Evolutionary conservation across 2,888 invertebrate genomes (phyloP).

Genomic region (Plagiodera versicolora): DNA sequence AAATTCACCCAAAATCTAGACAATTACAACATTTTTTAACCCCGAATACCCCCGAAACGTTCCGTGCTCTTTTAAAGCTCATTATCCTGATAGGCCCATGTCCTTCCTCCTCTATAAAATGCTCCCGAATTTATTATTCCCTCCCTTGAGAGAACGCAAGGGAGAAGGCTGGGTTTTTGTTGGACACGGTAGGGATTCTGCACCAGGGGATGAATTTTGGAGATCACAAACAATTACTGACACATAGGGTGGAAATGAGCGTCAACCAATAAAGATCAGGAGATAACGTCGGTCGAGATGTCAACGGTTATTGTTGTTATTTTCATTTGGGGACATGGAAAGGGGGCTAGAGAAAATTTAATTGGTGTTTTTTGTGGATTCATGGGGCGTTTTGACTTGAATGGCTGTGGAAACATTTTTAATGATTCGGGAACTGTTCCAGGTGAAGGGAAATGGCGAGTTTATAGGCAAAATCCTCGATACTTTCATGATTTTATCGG

Average conservation of each 20-base stretch:
- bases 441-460: too few species aligned
- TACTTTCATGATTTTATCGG: too few species aligned
- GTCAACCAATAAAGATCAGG: slow-evolving; percentile 27
- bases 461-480: too few species aligned
- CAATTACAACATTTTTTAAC: too few species aligned
- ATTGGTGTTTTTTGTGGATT: background rate
- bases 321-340: background rate
- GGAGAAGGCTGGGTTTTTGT: background rate
- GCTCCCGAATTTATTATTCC: background rate
- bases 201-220: slow-evolving; percentile 23
- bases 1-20: too few species aligned
- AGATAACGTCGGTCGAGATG: slow-evolving; percentile 27
- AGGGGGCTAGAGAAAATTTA: background rate
- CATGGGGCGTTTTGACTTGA: too few species aligned
- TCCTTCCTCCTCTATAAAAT: background rate
- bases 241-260: slow-evolving; percentile 24
- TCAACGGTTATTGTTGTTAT: slow-evolving; percentile 16
- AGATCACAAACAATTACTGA: slow-evolving; percentile 26
- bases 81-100: background rate
- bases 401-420: too few species aligned
- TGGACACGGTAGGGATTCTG: too few species aligned
- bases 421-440: background rate
- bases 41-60: too few species aligned
- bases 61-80: background rate
- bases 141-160: background rate